Conservation (phyloP, 2,113 vertebrate species). For the Silurus asotus region DNA sequence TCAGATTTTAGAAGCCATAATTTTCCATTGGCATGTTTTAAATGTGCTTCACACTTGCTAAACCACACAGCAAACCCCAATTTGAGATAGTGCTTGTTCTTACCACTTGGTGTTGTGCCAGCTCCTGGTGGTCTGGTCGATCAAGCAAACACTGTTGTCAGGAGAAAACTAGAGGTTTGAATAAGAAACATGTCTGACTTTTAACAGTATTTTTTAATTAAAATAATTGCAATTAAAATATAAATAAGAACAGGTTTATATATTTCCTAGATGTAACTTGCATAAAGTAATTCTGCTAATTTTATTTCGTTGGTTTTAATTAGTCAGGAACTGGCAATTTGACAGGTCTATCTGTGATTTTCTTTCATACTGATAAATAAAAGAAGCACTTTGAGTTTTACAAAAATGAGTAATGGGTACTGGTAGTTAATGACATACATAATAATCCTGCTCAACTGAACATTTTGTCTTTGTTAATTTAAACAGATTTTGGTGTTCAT, state of each 20-base stretch:
- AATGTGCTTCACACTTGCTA: background rate
- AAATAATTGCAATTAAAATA: background rate
- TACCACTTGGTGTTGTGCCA: slow-evolving; percentile 42
- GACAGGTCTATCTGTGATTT: background rate
- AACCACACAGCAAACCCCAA: background rate
- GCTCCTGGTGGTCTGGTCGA: slow-evolving; percentile 21
- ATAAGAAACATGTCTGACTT: slow-evolving; percentile 17
- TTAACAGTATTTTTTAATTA: slow-evolving; percentile 9
- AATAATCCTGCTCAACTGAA: background rate
- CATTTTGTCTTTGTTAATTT: background rate
- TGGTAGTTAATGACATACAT: background rate
- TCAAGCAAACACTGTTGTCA: slow-evolving; percentile 26
- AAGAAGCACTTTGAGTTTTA: background rate
- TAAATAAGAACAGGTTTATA: background rate
- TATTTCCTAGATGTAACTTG: background rate
- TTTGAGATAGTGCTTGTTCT: slow-evolving; percentile 34
- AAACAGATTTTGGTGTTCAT: background rate
- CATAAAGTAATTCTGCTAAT: background rate
- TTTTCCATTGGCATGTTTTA: background rate
- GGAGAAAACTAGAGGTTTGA: slow-evolving; percentile 15
- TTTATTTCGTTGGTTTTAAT: background rate
- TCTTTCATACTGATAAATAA: background rate
- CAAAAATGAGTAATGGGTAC: background rate
- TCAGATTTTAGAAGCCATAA: background rate
- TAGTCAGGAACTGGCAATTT: background rate